Evolutionary conservation across 2,113 vertebrate genomes (phyloP), one percentile per base, ranked within the genome.

Genomic region (Enhydra lutris): DNA sequence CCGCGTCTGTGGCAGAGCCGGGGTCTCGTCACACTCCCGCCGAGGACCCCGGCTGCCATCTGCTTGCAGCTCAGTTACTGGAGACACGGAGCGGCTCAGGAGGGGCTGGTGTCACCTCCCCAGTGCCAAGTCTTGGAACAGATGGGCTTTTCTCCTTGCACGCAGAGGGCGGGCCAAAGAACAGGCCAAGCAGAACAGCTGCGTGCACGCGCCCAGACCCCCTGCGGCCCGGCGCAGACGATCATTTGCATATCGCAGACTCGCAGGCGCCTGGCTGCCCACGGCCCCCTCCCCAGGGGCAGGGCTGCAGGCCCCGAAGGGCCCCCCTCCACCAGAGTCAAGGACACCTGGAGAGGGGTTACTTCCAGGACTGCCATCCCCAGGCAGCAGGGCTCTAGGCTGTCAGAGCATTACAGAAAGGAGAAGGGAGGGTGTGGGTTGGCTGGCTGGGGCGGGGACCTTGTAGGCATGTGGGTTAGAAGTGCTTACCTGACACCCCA

Each of bases 131-230:
- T 10, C n/a, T 36, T 15, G 24, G 34, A 12, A 47, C 67, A 89
- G 73, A 94, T 42, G 83, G 83, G 79, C 74, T 69, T 91, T 45
- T 92, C 78, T 80, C 96, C 65, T 80, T 91, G 57, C 0, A 6
- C 1, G 0, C 6, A 7, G 23, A 83, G 17, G 67, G 83, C 0
- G 6, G 23, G 65, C 85, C 85, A 92, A 52, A 94, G 79, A 67
- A 61, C 21, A 82, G 45, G 36, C 89, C 85, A 13, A 4, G 61
- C 23, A 39, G 81, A 79, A 24, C 74, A 95, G 92, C 45, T 82
- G 90, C n/a, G 11, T 20, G 12, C 20, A 36, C 23, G 52, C 23
- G 82, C 71, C 4, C 13, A 82, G 74, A 39, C 11, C 31, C 79
- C 29, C 90, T 21, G 39, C 0, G 57, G 78, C 24, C 31, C 13